Conservation (phyloP, 64 coral and sea anemone species). For the Montipora foliosa region DNA sequence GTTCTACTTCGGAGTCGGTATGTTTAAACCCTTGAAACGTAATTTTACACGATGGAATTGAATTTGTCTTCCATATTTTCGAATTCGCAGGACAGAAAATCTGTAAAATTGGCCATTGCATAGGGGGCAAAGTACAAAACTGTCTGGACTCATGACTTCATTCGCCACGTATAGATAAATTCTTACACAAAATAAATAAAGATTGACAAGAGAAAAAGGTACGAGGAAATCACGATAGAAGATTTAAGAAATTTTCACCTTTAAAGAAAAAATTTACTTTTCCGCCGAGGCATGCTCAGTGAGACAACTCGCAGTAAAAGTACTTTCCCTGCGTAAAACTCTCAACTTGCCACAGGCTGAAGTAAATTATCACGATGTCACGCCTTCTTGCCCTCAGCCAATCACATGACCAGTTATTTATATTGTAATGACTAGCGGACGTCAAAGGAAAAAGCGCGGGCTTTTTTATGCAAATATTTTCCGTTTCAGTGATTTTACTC, state of each 20-base stretch:
- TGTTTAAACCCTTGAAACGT: not conserved
- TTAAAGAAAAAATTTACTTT: not conserved
- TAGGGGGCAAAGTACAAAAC: not conserved
- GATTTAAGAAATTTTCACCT: not conserved
- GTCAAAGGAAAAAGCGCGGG: not conserved
- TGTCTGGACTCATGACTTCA: not conserved
- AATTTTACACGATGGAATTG: no score
- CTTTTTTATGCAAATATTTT: constrained; percentile 38
- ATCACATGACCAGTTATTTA: not conserved
- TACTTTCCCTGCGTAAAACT: constrained; percentile 4
- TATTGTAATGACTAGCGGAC: not conserved
- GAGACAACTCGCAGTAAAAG: constrained; percentile 20
- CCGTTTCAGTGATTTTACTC: constrained; percentile 28
- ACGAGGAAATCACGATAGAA: not conserved
- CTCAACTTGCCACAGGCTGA: not conserved
- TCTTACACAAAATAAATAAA: not conserved
- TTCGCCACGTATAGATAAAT: not conserved
- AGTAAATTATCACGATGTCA: constrained; percentile 15
- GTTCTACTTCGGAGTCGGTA: constrained; percentile 68
- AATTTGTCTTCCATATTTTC: not conserved
- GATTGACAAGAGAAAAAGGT: not conserved
- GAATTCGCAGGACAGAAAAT: not conserved
- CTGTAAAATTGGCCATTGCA: not conserved
- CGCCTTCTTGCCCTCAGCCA: not conserved
- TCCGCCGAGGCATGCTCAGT: constrained; percentile 19